A percentile compares a stretch with the other conserved stretches of the same genome.
Conservation (phyloP, 2,888 invertebrate species). For the Drosophila nr. fundita region DNA sequence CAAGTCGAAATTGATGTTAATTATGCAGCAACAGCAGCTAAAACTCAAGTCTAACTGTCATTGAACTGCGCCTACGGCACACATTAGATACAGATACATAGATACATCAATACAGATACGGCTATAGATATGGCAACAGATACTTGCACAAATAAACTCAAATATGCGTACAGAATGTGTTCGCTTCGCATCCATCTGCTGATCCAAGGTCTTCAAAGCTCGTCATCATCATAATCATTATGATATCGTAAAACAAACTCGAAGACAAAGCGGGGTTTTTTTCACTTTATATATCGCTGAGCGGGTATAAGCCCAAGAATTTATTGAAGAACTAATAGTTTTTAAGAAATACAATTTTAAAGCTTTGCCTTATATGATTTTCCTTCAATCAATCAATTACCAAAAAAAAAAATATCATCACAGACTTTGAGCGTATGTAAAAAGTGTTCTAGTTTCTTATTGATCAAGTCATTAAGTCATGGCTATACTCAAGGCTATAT, state of each 20-base stretch:
- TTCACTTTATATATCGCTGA: constrained; percentile 22
- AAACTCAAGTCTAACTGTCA: constrained; percentile 52
- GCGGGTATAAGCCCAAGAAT: constrained; percentile 12
- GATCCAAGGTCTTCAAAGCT: constrained; percentile 37
- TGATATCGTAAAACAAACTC: constrained; percentile 28
- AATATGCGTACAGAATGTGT: constrained; percentile 33
- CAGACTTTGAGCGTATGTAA: background rate
- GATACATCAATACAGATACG: constrained; percentile 2
- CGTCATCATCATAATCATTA: constrained; percentile 28
- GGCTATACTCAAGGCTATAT: constrained; percentile 20
- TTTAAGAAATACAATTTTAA: background rate
- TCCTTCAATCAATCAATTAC: constrained; percentile 1
- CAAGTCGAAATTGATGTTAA: constrained; percentile 63
- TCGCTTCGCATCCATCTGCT: constrained; percentile 16
- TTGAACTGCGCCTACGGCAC: constrained; percentile 69
- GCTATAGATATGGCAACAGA: constrained; percentile 9
- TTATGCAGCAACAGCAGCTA: constrained; percentile 63
- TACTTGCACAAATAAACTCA: constrained; percentile 14
- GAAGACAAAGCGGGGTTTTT: constrained; percentile 22
- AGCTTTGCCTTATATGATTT: background rate
- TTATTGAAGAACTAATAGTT: constrained; percentile 5
- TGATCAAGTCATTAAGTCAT: constrained; percentile 9
- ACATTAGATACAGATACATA: constrained; percentile 21
- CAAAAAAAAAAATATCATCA: background rate
- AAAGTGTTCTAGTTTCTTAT: constrained; percentile 45